Evolutionary conservation across 2,888 invertebrate genomes (phyloP), one percentile per base, ranked within the genome.

Genomic region (Rutpela maculata): DNA sequence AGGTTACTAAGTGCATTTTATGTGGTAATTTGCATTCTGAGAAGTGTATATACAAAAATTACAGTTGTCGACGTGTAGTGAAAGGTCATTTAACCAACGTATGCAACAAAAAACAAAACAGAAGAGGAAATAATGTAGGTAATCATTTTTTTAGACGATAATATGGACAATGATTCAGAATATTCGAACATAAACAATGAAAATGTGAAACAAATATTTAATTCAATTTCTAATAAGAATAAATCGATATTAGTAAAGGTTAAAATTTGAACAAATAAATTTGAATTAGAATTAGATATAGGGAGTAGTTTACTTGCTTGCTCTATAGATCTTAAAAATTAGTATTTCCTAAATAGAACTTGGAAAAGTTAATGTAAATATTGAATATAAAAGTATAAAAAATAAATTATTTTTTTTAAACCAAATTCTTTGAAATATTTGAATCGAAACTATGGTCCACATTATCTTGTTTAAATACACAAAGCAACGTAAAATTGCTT

Each of bases 151-250:
- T 56, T 56, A 18, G 56, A 56, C n/a, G n/a, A 56, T n/a, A 56
- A 56, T 56, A 12, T 1, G 1, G 56, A 56, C 9, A 56, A 18
- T n/a, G 56, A 56, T 56, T 56, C 56, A 6, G 56, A 56, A 9
- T n/a, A 56, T 56, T n/a, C 56, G 56, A 5, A 56, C 56, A 56
- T 56, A 56, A 56, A 56, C 17, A 18, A n/a, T n/a, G 18, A 56
- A 7, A 56, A 56, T 56, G 18, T 18, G 56, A n/a, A 56, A n/a
- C 56, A 18, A 56, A 56, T 18, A 9, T 17, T 17, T 56, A 56
- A 56, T 56, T 56, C n/a, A n/a, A 56, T 56, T 56, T 56, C 56
- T n/a, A 56, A 56, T 56, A n/a, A 56, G n/a, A 56, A 56, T 56
- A 56, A 56, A 56, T n/a, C 5, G n/a, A 6, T 56, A 12, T 56